phyloP scores from a whole-genome alignment of 2,797 vertebrate species.

The Poecilia picta region DNA sequence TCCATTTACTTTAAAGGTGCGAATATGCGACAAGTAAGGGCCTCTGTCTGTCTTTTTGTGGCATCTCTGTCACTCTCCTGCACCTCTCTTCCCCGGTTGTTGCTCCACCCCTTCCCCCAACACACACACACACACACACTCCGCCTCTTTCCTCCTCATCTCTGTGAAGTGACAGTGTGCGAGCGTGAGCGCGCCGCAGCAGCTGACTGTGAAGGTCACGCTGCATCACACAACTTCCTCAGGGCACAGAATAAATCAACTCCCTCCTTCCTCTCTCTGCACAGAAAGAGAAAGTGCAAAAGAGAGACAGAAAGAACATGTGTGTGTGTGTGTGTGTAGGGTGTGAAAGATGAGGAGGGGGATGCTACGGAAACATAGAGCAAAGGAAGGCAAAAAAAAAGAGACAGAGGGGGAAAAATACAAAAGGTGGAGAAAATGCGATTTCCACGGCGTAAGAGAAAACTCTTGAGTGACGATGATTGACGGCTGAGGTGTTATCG shows the following conservation, averaged over 20 bases:
- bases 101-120: constrained; percentile 17
- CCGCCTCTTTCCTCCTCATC: constrained; percentile 62
- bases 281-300: constrained; percentile 72
- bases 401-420: constrained; percentile 33
- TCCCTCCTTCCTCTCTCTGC: constrained; percentile 73
- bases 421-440: constrained; percentile 85
- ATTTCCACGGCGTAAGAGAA: constrained; percentile 93
- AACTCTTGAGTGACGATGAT: constrained; percentile 96
- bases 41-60: constrained; percentile 45
- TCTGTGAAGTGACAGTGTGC: constrained; percentile 66
- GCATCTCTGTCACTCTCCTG: constrained; percentile 58
- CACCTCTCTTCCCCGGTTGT: constrained; percentile 31
- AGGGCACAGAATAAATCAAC: constrained; percentile 99
- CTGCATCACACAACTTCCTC: constrained; percentile 98
- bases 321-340: constrained; percentile 22
- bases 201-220: constrained; percentile 96
- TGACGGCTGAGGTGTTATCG: constrained; percentile 95
- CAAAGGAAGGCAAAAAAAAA: constrained; percentile 61
- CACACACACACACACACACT: too few species aligned
- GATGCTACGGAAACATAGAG: constrained; percentile 52
- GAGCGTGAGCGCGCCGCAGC: constrained; percentile 67
- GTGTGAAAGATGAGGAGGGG: constrained; percentile 38
- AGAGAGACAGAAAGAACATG: constrained; percentile 15
- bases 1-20: constrained; percentile 25
- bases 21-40: constrained; percentile 58